A percentile compares a stretch with the other conserved stretches of the same genome.
Conservation (phyloP, 2,113 vertebrate species). For the Microcebus murinus region DNA sequence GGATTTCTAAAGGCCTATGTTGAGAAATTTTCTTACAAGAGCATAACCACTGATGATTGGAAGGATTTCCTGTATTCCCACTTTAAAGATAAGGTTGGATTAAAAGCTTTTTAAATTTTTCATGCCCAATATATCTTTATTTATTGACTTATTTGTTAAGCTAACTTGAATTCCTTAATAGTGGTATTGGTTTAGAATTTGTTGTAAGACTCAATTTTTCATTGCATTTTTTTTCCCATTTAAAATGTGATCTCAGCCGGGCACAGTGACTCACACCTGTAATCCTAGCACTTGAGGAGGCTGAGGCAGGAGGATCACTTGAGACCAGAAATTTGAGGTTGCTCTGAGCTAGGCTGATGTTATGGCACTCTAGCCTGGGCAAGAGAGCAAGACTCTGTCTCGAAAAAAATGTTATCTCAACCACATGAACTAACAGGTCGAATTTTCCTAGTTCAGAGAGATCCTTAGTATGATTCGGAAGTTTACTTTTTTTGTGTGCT, state of each 20-base stretch:
- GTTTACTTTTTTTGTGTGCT: neutral
- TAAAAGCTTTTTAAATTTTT: neutral
- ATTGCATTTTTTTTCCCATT: neutral
- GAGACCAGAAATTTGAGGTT: too few species aligned
- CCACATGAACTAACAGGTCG: neutral
- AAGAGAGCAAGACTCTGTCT: too few species aligned
- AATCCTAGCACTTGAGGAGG: too few species aligned
- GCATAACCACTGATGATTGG: constrained; percentile 94
- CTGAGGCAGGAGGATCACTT: too few species aligned
- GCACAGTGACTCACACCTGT: too few species aligned
- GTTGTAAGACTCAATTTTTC: neutral
- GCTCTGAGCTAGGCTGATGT: too few species aligned
- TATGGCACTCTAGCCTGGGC: too few species aligned
- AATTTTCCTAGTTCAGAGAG: constrained; percentile 14
- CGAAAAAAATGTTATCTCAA: neutral
- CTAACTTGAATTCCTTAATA: neutral
- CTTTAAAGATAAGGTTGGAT: constrained; percentile 94
- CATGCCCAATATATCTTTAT: neutral
- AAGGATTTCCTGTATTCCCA: constrained; percentile 95
- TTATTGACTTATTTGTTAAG: neutral
- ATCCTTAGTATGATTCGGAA: neutral
- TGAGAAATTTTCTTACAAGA: constrained; percentile 94
- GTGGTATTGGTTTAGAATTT: constrained; percentile 17
- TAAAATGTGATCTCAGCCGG: neutral
- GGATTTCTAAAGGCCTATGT: constrained; percentile 97